Evolutionary conservation across 2,113 vertebrate genomes (phyloP).

Genomic region (Chaenocephalus aceratus): DNA sequence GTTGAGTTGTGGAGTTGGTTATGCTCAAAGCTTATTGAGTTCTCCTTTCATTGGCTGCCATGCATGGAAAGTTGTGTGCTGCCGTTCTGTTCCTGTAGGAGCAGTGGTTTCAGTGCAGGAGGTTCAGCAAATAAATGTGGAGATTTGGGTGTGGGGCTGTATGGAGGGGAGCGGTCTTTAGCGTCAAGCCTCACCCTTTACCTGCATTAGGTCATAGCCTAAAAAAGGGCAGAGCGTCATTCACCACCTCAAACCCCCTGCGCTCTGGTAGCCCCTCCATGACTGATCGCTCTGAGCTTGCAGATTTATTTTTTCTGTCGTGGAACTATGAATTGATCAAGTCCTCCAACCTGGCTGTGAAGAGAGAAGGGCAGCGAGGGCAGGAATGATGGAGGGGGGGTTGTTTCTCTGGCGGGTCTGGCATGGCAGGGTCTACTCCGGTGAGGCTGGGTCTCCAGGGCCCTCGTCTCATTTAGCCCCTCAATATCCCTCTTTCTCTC

Average conservation of each 20-base stretch:
- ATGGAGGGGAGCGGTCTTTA: slow-evolving; percentile 28
- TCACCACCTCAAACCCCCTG: slow-evolving; percentile 26
- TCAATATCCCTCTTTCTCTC: slow-evolving; percentile 72
- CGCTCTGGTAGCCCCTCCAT: slow-evolving; percentile 18
- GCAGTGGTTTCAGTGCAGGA: slow-evolving; percentile 59
- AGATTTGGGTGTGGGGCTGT: slow-evolving; percentile 53
- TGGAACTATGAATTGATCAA: slow-evolving; percentile 45
- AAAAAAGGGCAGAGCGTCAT: slow-evolving; percentile 45
- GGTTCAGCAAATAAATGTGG: slow-evolving; percentile 66
- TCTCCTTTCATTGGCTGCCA: slow-evolving; percentile 50
- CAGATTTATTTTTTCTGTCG: slow-evolving; percentile 47
- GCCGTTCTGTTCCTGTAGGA: slow-evolving; percentile 36
- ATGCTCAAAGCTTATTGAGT: slow-evolving; percentile 26
- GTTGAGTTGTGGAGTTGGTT: slow-evolving; percentile 22
- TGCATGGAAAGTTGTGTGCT: slow-evolving; percentile 56
- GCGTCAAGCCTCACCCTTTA: slow-evolving; percentile 45
- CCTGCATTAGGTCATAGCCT: slow-evolving; percentile 66
- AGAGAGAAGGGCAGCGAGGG: slow-evolving; percentile 13
- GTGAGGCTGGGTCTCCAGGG: slow-evolving; percentile 68
- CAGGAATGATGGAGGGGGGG: slow-evolving; percentile 36
- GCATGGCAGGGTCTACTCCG: slow-evolving; percentile 58
- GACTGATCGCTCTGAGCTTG: slow-evolving; percentile 46
- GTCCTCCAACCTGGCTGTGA: slow-evolving; percentile 2
- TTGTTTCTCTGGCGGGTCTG: slow-evolving; percentile 57
- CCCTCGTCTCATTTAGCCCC: slow-evolving; percentile 65